Conservation (phyloP, 2,797 vertebrate genomes). For the Limnodromus scolopaceus region DNA sequence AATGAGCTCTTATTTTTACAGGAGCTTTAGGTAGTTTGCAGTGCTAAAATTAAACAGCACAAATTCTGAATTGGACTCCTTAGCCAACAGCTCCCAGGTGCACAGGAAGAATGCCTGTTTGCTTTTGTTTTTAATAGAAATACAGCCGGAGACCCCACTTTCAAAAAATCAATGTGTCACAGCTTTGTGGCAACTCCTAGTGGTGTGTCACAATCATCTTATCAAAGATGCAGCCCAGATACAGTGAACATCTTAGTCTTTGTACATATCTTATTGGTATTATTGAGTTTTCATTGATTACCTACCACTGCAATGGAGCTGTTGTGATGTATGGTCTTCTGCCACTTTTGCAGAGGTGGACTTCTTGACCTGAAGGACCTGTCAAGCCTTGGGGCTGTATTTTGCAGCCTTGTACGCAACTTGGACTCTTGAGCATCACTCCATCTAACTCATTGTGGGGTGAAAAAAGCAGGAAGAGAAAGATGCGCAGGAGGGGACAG, state of each 20-base stretch:
- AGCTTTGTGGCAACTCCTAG: background rate
- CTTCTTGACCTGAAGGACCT: background rate
- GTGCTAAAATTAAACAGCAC: background rate
- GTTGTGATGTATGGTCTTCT: background rate
- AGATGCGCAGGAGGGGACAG: background rate
- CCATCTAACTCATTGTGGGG: accelerated
- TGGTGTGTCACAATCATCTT: background rate
- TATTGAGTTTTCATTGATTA: background rate
- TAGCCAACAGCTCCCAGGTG: background rate
- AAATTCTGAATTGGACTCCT: background rate
- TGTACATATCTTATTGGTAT: background rate
- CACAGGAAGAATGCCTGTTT: background rate
- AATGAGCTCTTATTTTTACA: background rate
- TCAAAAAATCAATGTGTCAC: background rate
- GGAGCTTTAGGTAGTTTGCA: background rate
- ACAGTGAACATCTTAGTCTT: background rate
- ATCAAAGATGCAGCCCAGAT: background rate
- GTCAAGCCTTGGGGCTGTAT: background rate
- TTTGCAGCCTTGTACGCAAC: background rate
- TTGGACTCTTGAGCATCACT: background rate
- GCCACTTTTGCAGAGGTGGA: background rate
- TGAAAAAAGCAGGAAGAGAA: background rate
- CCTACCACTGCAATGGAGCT: background rate
- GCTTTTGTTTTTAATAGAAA: background rate
- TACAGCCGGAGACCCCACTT: background rate